Base-by-base conservation (phyloP, 1,140 invertebrate species). In the Maniola jurtina region DNA sequence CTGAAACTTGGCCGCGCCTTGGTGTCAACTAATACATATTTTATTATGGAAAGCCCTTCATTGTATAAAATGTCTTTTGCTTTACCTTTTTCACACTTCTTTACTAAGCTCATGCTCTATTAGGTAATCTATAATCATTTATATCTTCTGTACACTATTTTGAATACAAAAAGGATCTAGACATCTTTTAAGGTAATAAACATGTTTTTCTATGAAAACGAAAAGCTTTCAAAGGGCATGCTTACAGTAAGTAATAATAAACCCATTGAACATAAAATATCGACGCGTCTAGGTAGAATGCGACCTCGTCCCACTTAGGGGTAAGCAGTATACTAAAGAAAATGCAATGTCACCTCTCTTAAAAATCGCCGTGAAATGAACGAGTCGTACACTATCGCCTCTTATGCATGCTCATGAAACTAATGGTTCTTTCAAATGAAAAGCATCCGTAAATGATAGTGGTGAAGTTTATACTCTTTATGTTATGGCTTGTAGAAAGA, bases 291-390 rank as follows among this genome's bases (percentile, higher is more conserved):
- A 16, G 48, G 48, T 52, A 52, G 42, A 45, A 67, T 56, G 36
- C 34, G 47, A 45, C 48, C 61, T 36, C 47, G 56, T 15, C 66
- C 56, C 48, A 64, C 63, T 60, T 48, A 64, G 59, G 54, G 45
- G 58, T 65, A 72, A 71, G 48, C 62, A 56, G 60, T 65, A 52
- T 75, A 71, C 47, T 35, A 52, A 68, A 57, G 66, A 64, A 76
- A 76, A 47, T 42, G 64, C 68, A 56, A 64, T 73, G 64, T 76
- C 74, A 76, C 64, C 64, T 35, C 61, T 70, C 62, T 70, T 68
- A 68, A 70, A 68, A 73, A 74, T 57, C 11, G 10, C 42, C 42
- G 54, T 70, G 68, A 62, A 76, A 68, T 67, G 65, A 72, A 64
- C 54, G 54, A 56, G 45, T 54, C 25, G 38, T 35, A 8, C 45